Percentiles rank a stretch among this genome's conserved stretches.
Evolutionary conservation across 2,888 invertebrate genomes (phyloP).

Genomic region (Beris morrisii): DNA sequence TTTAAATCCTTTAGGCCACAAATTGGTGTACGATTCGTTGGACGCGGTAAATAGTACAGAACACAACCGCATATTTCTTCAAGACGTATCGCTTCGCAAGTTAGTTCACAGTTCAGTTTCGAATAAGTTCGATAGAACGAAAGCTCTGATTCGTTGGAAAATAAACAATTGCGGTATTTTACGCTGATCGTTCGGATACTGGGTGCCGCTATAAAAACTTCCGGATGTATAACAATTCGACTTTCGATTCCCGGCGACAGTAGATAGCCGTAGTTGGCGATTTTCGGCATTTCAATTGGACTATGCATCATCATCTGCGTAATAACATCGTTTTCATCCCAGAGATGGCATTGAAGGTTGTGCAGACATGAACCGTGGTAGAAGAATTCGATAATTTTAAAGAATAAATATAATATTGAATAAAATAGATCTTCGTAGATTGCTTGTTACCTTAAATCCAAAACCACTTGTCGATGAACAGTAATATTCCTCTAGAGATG

Average conservation of each 20-base stretch:
- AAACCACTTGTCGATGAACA: slow-evolving; percentile 74
- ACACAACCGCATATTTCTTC: slow-evolving; percentile 52
- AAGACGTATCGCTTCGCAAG: slow-evolving; percentile 74
- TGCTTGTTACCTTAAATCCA: slow-evolving; percentile 50
- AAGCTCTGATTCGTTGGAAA: slow-evolving; percentile 68
- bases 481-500: slow-evolving; percentile 72
- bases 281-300: slow-evolving; percentile 80
- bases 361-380: not conserved
- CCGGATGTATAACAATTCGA: slow-evolving; percentile 68
- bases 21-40: slow-evolving; percentile 66
- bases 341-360: too few relatives aligned
- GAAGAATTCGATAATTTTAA: not conserved
- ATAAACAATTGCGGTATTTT: slow-evolving; percentile 65
- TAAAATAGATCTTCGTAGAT: too few relatives aligned
- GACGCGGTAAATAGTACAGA: slow-evolving; percentile 57
- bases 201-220: slow-evolving; percentile 64
- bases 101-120: slow-evolving; percentile 74
- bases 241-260: slow-evolving; percentile 73
- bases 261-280: slow-evolving; percentile 73
- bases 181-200: slow-evolving; percentile 52
- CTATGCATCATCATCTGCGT: slow-evolving; percentile 72
- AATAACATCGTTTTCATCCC: not conserved
- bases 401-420: too few relatives aligned
- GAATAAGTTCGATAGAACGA: slow-evolving; percentile 72
- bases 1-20: slow-evolving; percentile 69